These are phyloP conservation scores for Delia radicum DNA, from an alignment of 1,140 invertebrate species.

Conservation along the genomic window DNA sequence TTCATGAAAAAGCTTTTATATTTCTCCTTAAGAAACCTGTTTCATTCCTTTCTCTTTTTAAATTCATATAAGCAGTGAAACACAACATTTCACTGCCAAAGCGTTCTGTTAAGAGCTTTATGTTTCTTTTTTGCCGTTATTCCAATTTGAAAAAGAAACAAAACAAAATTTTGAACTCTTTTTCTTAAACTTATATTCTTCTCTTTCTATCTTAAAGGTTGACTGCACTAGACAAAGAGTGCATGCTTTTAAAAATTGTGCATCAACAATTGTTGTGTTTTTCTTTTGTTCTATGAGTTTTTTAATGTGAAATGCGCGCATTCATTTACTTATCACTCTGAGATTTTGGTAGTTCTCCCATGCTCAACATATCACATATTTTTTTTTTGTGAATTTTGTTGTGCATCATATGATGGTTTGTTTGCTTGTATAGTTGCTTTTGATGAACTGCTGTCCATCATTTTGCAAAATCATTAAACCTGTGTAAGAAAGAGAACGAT, in stretches of 20 bases:
- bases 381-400: too few species aligned
- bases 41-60: background rate
- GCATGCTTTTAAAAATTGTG: background rate
- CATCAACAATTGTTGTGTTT: background rate
- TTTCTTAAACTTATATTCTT: background rate
- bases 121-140: background rate
- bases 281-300: too few species aligned
- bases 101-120: background rate
- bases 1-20: background rate
- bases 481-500: background rate
- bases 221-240: background rate
- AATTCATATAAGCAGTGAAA: background rate
- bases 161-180: background rate
- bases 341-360: background rate
- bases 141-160: background rate
- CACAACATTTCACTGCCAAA: background rate
- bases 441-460: slow-evolving; percentile 27
- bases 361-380: background rate
- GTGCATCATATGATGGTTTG: background rate
- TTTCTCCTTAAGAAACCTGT: background rate
- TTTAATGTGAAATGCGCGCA: background rate
- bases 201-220: background rate
- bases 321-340: background rate
- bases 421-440: slow-evolving; percentile 10
- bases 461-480: background rate